Base-by-base conservation (phyloP, 1,140 invertebrate species). In the Nasonia giraulti region DNA sequence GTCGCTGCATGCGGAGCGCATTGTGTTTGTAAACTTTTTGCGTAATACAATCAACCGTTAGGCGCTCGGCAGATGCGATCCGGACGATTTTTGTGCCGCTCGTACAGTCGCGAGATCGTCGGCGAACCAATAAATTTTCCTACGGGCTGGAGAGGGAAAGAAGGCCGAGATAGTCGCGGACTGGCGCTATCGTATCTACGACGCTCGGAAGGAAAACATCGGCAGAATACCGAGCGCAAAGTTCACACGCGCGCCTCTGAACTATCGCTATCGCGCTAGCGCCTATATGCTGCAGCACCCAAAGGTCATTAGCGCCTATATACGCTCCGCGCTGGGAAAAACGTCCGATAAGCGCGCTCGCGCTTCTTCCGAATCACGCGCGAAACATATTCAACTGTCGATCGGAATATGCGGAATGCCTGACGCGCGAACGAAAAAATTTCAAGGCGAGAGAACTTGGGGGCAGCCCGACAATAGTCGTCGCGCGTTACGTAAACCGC, bases 221-320 rank as follows among this genome's bases (percentile, higher is more conserved):
- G 68, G 11, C 23, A 31, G 6, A 50, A 40, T 20, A 31, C 5
- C 37, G 11, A 8, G 66, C 12, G 66, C 62, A 55, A 75, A 74
- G 71, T 82, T 74, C 80, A 40, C 23, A 37, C 44, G 68, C 23
- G 62, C 8, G 40, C 3, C 50, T 55, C 11, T 55, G 17, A 62
- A 62, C 55, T 62, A 20, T 50, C 40, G 80, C 10, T 17, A 47
- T 27, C 69, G 66, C 77, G 27, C n/a, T 27, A 12, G 33, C 78
- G 62, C 78, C 62, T 27, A 50, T 50, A 17, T 10, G 10, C 2
- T 14, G 1, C 2, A 14, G 14, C 33, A 75, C 14, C 33, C 0
- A 83, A 71, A 78, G 75, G 82, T 78, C 74, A 55, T 83, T 83
- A 78, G 62, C 44, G 74, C 11, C 23, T 50, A 33, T 73, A 44